These are phyloP conservation scores for Drosophila carrolli DNA, from an alignment of 1,140 invertebrate species.

Conservation along the genomic window DNA sequence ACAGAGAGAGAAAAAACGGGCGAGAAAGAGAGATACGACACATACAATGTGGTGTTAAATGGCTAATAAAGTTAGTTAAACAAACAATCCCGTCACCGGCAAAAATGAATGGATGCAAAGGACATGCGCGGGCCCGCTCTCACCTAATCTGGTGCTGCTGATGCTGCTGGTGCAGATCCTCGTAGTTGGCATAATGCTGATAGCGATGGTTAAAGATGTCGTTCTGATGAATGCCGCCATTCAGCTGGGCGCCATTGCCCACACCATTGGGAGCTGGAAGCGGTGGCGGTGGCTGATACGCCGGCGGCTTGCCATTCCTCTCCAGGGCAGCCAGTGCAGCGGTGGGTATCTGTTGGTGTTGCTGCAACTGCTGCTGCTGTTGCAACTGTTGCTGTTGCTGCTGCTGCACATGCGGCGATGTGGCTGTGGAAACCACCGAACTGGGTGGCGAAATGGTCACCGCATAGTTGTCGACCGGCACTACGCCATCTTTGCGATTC, in stretches of 20 bases:
- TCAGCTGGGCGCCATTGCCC: constrained; percentile 21
- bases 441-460: constrained; percentile 72
- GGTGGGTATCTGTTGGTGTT: constrained; percentile 60
- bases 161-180: constrained; percentile 89
- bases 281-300: constrained; percentile 80
- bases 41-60: constrained; percentile 20
- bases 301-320: constrained; percentile 76
- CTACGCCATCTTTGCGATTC: constrained; percentile 88
- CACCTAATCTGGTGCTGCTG: constrained; percentile 87
- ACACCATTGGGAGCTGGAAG: constrained; percentile 69
- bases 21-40: constrained; percentile 43
- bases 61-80: constrained; percentile 18
- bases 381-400: constrained; percentile 40
- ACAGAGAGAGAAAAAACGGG: constrained; percentile 52
- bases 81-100: constrained; percentile 9
- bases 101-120: background rate
- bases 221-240: constrained; percentile 83
- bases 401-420: constrained; percentile 40
- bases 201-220: constrained; percentile 85
- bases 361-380: constrained; percentile 26
- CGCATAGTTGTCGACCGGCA: constrained; percentile 82
- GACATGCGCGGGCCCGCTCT: constrained; percentile 16
- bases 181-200: constrained; percentile 93
- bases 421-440: constrained; percentile 20
- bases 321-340: constrained; percentile 76